A percentile compares a stretch with the other conserved stretches of the same genome.
Conservation (phyloP, 1,140 invertebrate genomes). For the Drosophila obscura region DNA sequence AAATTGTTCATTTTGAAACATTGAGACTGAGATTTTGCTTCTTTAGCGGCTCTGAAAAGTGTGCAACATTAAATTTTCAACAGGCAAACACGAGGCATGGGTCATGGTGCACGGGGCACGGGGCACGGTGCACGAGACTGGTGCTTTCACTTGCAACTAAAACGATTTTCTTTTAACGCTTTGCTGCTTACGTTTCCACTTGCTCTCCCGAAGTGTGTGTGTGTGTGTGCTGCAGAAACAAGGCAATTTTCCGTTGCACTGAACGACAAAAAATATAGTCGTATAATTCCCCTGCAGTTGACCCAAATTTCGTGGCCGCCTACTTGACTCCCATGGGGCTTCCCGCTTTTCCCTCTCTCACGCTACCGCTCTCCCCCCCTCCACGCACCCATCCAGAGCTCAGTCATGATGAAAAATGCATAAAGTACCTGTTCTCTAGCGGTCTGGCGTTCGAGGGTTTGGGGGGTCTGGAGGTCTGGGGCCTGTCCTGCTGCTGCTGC, state of each 20-base stretch:
- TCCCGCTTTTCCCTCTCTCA: not conserved
- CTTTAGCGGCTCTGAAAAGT: constrained; percentile 20
- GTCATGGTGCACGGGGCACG: constrained; percentile 5
- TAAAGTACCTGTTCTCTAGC: constrained; percentile 46
- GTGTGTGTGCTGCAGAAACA: constrained; percentile 38
- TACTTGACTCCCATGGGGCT: constrained; percentile 63
- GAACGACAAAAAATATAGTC: constrained; percentile 40
- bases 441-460: constrained; percentile 4
- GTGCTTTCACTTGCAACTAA: constrained; percentile 70
- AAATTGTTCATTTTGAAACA: constrained; percentile 31
- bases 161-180: constrained; percentile 76
- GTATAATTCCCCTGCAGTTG: constrained; percentile 60
- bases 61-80: constrained; percentile 57
- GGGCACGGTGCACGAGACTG: constrained; percentile 9
- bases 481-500: constrained; percentile 32
- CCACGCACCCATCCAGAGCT: constrained; percentile 3
- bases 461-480: not conserved
- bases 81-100: not conserved
- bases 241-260: constrained; percentile 72
- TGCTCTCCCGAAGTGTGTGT: constrained; percentile 29
- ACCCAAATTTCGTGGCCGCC: constrained; percentile 73
- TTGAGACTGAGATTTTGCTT: not conserved
- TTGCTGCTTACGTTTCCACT: constrained; percentile 53
- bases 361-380: constrained; percentile 12
- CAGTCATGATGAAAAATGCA: constrained; percentile 69